Evolutionary conservation across 2,888 invertebrate genomes (phyloP).

Genomic region (Lepas anatifera): DNA sequence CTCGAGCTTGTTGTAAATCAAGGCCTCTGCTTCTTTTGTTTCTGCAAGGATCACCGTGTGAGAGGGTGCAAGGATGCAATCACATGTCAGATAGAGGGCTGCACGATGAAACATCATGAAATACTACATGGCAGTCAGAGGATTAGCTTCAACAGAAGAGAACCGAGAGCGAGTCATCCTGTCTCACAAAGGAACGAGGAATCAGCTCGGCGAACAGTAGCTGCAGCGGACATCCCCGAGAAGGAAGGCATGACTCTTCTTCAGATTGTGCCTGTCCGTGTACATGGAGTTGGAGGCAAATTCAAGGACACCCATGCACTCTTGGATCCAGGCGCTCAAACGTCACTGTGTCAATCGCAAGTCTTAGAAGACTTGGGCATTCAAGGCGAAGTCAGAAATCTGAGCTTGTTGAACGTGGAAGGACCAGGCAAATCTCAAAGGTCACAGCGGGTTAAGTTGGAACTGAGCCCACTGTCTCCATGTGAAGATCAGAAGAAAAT

Average conservation of each 20-base stretch:
- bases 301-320: background rate
- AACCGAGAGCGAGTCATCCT: background rate
- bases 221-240: background rate
- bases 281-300: background rate
- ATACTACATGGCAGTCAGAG: too few relatives aligned
- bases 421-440: too few relatives aligned
- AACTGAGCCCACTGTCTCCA: background rate
- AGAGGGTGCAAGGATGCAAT: background rate
- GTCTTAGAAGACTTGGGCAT: background rate
- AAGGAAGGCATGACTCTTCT: background rate
- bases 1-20: background rate
- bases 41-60: too few relatives aligned
- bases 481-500: background rate
- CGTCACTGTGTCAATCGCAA: background rate
- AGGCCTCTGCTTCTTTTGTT: too few relatives aligned
- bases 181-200: background rate
- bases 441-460: background rate
- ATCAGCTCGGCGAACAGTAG: background rate
- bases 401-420: background rate
- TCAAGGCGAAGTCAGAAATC: background rate
- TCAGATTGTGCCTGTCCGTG: background rate
- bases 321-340: background rate
- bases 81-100: background rate
- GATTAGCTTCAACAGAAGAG: background rate
- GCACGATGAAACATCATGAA: too few relatives aligned